These are phyloP conservation scores for Habroteleia sp. DNA, from an alignment of 2,888 invertebrate genomes.

Conservation along the genomic window DNA sequence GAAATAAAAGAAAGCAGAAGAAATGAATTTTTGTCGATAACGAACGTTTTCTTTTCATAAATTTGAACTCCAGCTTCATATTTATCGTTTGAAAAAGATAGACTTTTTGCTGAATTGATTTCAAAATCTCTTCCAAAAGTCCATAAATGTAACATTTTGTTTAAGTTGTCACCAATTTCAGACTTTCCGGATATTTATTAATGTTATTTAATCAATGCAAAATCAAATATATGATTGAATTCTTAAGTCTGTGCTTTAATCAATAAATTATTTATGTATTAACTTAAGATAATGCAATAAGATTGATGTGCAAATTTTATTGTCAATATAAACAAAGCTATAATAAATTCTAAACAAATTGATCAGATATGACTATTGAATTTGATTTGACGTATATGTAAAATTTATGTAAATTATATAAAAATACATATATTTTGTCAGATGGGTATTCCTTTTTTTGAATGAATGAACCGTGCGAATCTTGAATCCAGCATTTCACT, in stretches of 20 bases:
- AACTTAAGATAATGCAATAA: constrained; percentile 54
- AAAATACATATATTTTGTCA: constrained; percentile 11
- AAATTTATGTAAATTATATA: not conserved
- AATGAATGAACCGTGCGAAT: too few relatives aligned
- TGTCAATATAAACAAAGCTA: constrained; percentile 1
- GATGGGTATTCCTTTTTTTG: constrained; percentile 14
- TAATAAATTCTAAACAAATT: not conserved
- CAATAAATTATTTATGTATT: too few relatives aligned
- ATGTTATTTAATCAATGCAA: constrained; percentile 16
- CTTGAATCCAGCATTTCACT: too few relatives aligned
- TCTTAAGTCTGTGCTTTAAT: constrained; percentile 2
- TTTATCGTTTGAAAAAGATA: too few relatives aligned
- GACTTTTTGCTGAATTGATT: too few relatives aligned
- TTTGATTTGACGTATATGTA: not conserved
- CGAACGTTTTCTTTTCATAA: too few relatives aligned
- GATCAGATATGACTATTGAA: not conserved
- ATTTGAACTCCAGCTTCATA: too few relatives aligned
- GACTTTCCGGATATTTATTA: constrained; percentile 13
- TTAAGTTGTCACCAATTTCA: too few relatives aligned
- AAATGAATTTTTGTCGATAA: too few relatives aligned
- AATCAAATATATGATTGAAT: constrained; percentile 18
- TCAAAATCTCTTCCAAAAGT: too few relatives aligned
- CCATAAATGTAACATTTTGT: too few relatives aligned
- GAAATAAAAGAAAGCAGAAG: not conserved
- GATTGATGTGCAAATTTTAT: constrained; percentile 41